Evolutionary conservation across 2,113 vertebrate species (phyloP).

Genomic region (Gymnobelideus leadbeateri): DNA sequence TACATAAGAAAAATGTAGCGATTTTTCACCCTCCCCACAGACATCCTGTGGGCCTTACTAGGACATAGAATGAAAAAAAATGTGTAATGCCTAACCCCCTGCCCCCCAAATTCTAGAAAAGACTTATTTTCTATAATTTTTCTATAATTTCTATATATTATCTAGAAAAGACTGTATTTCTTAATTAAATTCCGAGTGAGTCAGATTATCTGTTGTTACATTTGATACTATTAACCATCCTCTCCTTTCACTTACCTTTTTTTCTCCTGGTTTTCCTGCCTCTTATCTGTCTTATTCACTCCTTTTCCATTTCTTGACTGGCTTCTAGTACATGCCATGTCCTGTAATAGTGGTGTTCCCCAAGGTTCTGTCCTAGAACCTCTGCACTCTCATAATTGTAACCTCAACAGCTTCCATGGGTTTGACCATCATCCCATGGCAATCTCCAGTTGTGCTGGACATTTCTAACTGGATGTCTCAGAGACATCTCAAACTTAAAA

Average conservation of each 20-base stretch:
- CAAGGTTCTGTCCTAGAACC: background rate
- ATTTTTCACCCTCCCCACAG: background rate
- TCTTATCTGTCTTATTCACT: background rate
- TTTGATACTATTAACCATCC: background rate
- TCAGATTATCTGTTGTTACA: background rate
- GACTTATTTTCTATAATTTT: too few species aligned
- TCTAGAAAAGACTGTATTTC: background rate
- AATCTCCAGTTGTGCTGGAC: background rate
- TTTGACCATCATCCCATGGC: background rate
- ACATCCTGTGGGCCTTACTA: background rate
- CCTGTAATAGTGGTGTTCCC: background rate
- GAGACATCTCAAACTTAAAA: background rate
- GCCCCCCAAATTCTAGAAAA: constrained; percentile 23
- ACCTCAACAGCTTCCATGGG: background rate
- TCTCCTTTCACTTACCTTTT: background rate
- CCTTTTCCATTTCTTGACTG: background rate
- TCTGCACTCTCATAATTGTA: background rate
- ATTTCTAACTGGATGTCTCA: background rate
- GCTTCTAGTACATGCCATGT: background rate
- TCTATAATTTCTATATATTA: too few species aligned
- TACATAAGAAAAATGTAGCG: background rate
- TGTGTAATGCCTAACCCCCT: background rate
- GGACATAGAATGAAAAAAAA: constrained; percentile 29
- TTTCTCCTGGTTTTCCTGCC: background rate
- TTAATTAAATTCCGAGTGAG: constrained; percentile 10